phyloP scores from a whole-genome alignment of 2,888 invertebrate genomes.

The Synanthedon formicaeformis region DNA sequence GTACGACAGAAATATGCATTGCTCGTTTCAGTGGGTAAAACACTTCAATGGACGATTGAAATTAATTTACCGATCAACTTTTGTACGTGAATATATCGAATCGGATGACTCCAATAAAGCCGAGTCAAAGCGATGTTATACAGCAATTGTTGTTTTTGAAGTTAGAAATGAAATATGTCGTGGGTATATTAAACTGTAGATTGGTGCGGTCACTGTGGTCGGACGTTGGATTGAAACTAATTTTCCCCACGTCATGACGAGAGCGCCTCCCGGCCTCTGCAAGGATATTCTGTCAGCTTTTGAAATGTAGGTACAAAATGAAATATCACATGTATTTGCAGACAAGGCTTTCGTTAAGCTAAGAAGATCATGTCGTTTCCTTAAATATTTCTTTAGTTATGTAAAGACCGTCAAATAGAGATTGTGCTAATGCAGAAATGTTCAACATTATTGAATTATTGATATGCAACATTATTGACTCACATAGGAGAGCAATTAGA shows the following conservation, averaged over 20 bases:
- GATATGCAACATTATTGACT: no score
- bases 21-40: conserved; percentile 48
- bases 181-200: conserved; percentile 16
- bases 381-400: no score
- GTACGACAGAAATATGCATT: conserved; percentile 61
- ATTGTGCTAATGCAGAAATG: no score
- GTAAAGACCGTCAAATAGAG: no score
- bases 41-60: conserved; percentile 21
- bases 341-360: background rate
- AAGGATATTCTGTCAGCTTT: conserved; percentile 30
- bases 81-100: background rate
- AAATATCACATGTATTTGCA: conserved; percentile 2
- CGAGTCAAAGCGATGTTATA: background rate
- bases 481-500: conserved; percentile 34
- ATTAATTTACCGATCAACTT: conserved; percentile 7
- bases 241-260: conserved; percentile 49
- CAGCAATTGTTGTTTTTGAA: conserved; percentile 3
- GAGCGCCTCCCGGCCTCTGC: conserved; percentile 20
- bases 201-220: conserved; percentile 41
- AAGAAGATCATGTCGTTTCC: no score
- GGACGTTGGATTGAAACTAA: conserved; percentile 48
- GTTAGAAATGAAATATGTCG: conserved; percentile 3
- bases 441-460: no score
- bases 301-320: conserved; percentile 18
- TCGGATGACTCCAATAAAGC: background rate